phyloP scores from a whole-genome alignment of 2,113 vertebrate genomes.

The Brienomyrus longianalis region DNA sequence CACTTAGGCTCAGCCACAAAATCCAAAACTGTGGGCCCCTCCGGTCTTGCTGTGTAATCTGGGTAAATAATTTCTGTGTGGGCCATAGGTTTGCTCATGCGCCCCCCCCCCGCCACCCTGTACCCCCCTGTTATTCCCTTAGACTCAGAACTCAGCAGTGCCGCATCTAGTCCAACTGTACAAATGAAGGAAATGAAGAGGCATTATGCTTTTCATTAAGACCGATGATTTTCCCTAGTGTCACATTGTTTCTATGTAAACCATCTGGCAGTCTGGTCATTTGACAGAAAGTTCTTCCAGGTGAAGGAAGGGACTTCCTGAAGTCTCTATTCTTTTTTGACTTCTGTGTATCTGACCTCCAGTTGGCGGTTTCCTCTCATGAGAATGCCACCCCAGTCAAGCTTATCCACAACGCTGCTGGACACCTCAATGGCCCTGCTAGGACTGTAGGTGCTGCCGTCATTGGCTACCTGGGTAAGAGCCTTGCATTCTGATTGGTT shows the following conservation, averaged over 20 bases:
- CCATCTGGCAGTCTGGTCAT: neutral
- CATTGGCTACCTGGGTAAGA: conserved; percentile 90
- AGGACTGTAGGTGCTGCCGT: conserved; percentile 85
- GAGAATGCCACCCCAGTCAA: conserved; percentile 97
- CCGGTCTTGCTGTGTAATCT: neutral
- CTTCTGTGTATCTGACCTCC: neutral
- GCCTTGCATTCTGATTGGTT: neutral
- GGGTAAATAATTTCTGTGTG: neutral
- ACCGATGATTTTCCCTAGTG: neutral
- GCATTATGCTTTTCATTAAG: neutral
- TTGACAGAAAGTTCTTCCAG: neutral
- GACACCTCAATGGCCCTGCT: conserved; percentile 87
- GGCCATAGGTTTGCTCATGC: neutral
- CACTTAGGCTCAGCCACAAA: neutral
- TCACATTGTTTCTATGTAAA: neutral
- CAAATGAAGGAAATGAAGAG: neutral
- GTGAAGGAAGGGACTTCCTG: neutral
- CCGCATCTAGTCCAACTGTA: neutral
- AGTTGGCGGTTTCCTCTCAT: conserved; percentile 92
- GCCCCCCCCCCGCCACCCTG: neutral
- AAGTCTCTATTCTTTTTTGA: neutral
- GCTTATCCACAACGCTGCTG: conserved; percentile 85
- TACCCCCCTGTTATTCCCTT: neutral
- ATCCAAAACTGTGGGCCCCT: neutral
- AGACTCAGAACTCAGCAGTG: neutral